Evolutionary conservation across 1,140 invertebrate species (phyloP).

Genomic region (Heliconius himera): DNA sequence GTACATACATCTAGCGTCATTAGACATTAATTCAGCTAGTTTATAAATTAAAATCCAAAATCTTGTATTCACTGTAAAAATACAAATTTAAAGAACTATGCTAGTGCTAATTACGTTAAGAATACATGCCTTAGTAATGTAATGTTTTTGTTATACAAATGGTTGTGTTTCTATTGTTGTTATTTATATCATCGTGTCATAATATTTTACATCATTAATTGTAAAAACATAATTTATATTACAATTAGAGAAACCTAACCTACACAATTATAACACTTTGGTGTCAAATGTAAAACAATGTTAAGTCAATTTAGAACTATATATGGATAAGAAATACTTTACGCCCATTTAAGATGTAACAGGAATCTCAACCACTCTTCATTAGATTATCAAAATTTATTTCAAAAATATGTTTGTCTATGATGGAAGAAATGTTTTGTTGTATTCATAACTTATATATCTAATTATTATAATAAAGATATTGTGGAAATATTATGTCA

Average conservation of each 20-base stretch:
- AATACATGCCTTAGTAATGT: neutral
- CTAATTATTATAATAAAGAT: neutral
- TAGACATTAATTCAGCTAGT: slow-evolving; percentile 43
- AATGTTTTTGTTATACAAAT: neutral
- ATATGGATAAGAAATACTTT: neutral
- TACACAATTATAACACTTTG: neutral
- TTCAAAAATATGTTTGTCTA: neutral
- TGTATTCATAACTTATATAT: neutral
- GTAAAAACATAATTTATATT: neutral
- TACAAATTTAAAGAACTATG: neutral
- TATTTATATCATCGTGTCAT: neutral
- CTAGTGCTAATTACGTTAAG: neutral
- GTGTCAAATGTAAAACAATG: neutral
- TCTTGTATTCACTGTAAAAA: neutral
- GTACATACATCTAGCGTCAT: slow-evolving; percentile 56
- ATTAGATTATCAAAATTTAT: neutral
- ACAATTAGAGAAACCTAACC: neutral
- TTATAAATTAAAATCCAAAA: slow-evolving; percentile 29
- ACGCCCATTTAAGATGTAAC: neutral
- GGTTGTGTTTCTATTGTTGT: neutral
- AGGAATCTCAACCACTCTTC: neutral
- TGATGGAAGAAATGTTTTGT: neutral
- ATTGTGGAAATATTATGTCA: neutral
- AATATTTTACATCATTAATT: neutral
- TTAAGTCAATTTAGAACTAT: neutral